These are phyloP conservation scores for Mandrillus leucophaeus DNA, from an alignment of 2,113 vertebrate genomes.

Conservation along the genomic window DNA sequence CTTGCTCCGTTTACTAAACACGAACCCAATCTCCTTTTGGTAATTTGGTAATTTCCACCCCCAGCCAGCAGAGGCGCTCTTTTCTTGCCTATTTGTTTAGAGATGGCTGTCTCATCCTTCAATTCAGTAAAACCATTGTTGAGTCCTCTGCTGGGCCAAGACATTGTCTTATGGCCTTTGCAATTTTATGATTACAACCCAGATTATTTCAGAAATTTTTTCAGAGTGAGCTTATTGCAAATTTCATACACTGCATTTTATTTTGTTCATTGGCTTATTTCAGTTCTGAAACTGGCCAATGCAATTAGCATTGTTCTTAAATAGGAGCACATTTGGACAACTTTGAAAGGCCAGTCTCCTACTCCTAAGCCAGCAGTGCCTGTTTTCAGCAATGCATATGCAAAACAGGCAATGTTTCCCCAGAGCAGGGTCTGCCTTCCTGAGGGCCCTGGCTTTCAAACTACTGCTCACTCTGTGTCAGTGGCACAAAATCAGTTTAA, in stretches of 20 bases:
- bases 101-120: background rate
- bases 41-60: background rate
- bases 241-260: background rate
- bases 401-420: fast-evolving
- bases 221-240: background rate
- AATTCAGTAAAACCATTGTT: fast-evolving
- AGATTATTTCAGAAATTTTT: background rate
- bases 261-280: background rate
- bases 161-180: background rate
- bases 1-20: background rate
- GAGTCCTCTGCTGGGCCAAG: too few relatives aligned
- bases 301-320: too few relatives aligned
- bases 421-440: too few relatives aligned
- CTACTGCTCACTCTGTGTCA: background rate
- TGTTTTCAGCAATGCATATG: fast-evolving
- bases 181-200: too few relatives aligned
- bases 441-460: background rate
- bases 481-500: background rate
- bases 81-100: background rate
- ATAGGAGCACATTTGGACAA: background rate
- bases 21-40: background rate
- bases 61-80: background rate
- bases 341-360: background rate
- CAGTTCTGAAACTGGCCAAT: background rate
- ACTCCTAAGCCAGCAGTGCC: fast-evolving